Conservation (phyloP, 2,888 invertebrate species). For the Tricholauxania praeusta region DNA sequence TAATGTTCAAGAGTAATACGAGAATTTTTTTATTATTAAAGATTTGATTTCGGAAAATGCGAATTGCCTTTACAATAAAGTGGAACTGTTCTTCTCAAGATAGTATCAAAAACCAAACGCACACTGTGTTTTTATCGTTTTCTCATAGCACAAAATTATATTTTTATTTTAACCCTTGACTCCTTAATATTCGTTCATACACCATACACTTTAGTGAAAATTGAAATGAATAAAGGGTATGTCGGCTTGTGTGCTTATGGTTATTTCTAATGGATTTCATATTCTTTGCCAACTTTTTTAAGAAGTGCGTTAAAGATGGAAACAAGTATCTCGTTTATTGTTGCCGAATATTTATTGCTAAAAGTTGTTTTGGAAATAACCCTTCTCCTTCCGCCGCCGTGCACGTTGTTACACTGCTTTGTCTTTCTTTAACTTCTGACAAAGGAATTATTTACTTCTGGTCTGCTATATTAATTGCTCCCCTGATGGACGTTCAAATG, state of each 20-base stretch:
- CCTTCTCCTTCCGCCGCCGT: not conserved
- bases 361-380: constrained; percentile 1
- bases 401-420: not conserved
- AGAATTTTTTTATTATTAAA: no score
- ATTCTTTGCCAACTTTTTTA: constrained; percentile 28
- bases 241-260: not conserved
- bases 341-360: not conserved
- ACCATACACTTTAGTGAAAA: not conserved
- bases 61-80: no score
- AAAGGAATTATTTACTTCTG: not conserved
- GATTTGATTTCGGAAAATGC: no score
- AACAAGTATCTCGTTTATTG: constrained; percentile 17
- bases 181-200: not conserved
- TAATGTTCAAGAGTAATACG: no score
- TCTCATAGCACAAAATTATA: no score
- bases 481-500: constrained; percentile 59
- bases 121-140: no score
- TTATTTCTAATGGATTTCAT: constrained; percentile 20
- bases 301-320: constrained; percentile 5
- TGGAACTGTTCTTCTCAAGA: no score
- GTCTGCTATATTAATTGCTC: constrained; percentile 60
- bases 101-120: no score
- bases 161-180: no score
- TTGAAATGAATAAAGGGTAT: no score
- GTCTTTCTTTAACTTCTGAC: not conserved